These are phyloP conservation scores for Geothlypis trichas DNA, from an alignment of 2,113 vertebrate species.

Conservation along the genomic window DNA sequence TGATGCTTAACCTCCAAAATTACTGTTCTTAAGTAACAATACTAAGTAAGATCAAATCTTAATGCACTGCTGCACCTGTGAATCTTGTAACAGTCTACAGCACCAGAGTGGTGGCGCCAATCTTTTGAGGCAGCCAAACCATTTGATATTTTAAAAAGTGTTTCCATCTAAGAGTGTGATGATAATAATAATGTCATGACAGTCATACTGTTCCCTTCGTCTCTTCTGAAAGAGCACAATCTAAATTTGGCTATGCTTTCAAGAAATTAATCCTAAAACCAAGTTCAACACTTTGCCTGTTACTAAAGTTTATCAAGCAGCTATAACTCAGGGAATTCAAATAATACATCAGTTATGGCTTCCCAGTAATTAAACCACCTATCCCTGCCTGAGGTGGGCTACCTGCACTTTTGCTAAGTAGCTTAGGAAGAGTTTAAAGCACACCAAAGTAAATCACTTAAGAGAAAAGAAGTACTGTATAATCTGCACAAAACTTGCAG, in stretches of 20 bases:
- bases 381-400: not conserved
- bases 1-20: not conserved
- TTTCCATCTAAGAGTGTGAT: not conserved
- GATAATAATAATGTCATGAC: not conserved
- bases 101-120: not conserved
- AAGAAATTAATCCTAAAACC: not conserved
- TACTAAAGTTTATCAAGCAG: not conserved
- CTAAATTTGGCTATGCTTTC: not conserved
- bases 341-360: not conserved
- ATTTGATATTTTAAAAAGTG: not conserved
- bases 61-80: not conserved
- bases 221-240: not conserved
- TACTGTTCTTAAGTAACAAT: not conserved
- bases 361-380: not conserved
- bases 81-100: not conserved
- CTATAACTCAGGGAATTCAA: not conserved
- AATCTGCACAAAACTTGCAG: not conserved
- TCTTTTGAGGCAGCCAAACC: not conserved
- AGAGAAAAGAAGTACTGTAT: not conserved
- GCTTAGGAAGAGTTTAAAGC: not conserved
- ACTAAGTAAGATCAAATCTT: not conserved
- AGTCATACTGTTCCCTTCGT: not conserved
- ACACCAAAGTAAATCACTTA: not conserved
- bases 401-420: not conserved
- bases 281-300: accelerated